phyloP scores from a whole-genome alignment of 2,797 vertebrate genomes.

The Halcyon badia region DNA sequence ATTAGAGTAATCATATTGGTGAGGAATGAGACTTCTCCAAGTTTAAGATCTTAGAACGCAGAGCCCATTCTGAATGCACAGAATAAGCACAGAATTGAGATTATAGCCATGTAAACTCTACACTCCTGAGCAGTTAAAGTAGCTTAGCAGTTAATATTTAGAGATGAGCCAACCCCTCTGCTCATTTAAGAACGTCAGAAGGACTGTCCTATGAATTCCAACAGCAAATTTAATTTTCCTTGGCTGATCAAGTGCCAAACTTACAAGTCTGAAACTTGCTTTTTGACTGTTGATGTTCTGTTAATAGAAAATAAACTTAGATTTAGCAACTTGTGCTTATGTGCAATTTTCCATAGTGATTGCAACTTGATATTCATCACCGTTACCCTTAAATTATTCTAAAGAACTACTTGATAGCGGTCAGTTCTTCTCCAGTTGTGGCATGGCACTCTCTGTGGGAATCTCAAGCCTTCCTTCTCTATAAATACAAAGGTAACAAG shows the following conservation, averaged over 20 bases:
- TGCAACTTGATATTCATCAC: conserved; percentile 3
- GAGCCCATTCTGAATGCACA: not conserved
- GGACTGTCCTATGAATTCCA: no score
- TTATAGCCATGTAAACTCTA: not conserved
- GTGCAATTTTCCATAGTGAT: conserved; percentile 7
- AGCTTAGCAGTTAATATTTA: not conserved
- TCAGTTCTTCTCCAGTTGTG: not conserved
- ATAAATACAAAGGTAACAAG: not conserved
- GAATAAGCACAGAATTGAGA: not conserved
- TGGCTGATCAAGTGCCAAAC: no score
- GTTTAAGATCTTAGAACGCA: not conserved
- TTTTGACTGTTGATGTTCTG: not conserved
- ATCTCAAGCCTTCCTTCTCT: not conserved
- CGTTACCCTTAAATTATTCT: conserved; percentile 15
- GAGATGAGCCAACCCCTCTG: not conserved
- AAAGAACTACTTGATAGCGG: conserved; percentile 1
- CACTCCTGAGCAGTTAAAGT: not conserved
- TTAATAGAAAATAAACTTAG: not conserved
- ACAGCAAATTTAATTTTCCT: no score
- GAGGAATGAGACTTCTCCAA: not conserved
- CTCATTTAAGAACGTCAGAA: no score
- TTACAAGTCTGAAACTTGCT: no score
- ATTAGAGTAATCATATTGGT: not conserved
- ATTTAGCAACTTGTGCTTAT: not conserved
- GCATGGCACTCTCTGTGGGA: not conserved